Base-by-base conservation (phyloP, 1,140 invertebrate genomes). In the Laodelphax striatellus region DNA sequence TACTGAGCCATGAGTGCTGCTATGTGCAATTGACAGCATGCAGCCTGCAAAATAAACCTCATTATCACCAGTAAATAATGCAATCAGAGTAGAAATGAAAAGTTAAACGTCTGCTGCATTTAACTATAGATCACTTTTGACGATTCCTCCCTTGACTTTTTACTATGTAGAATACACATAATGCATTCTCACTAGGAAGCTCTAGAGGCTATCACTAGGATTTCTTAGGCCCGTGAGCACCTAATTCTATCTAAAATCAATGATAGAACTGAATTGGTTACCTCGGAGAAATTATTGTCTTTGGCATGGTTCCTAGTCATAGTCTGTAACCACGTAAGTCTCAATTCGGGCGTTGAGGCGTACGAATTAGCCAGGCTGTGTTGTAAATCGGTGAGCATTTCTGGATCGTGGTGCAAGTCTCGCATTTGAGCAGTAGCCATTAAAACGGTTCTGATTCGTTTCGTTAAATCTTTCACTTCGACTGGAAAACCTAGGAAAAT, bases 281-380 rank as follows among this genome's bases (percentile, higher is more conserved):
- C 83, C 75, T 92, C 90, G 1, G 91, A 90, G 69, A 81, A 86
- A 75, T 94, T 87, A 16, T 79, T 79, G 70, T 91, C 83, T 59
- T 84, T 78, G 0, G 83, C 78, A 70, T 97, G 92, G 72, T 92
- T 86, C 52, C 85, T 78, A 60, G 92, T 90, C 83, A 97, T 93
- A 3, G 90, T 90, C 63, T 94, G 87, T 4, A 98, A 80, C 93
- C 94, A 95, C 0, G 94, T 95, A 70, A 92, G 88, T 2, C 94
- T 76, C 44, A 97, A 75, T 70, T 95, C 90, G 3, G 94, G 92
- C 0, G 92, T 97, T 56, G 90, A 93, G 50, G 93, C 88, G 72
- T 97, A 98, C 0, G 90, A 94, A 71, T 94, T 92, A 0, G 94
- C 94, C 55, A 98, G 75, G 66, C 90, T 91, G 70, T 96, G 87